Base-by-base conservation (phyloP, 2,888 invertebrate species). In the Coecobrya sp. region DNA sequence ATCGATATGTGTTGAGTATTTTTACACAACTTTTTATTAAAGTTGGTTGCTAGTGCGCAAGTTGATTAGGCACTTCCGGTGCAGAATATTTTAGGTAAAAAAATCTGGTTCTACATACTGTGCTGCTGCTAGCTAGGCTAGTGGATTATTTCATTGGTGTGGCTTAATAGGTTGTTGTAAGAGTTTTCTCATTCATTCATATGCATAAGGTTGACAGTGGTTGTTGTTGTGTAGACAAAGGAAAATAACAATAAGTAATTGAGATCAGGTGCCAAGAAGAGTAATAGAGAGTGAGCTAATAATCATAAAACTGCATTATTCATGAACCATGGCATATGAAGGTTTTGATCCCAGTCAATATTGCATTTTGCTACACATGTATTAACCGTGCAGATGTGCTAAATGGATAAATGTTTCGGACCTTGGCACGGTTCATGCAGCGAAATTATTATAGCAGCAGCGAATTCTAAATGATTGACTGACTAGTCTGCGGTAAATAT, bases 381-480 rank as follows among this genome's bases (percentile, higher is more conserved):
- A 59, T 81, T 22, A 36, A 36, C 52, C 36, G 36, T 36, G 7
- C 36, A 36, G 7, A 79, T 79, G 52, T 22, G 79, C 25, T 52
- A 79, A 79, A 52, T 79, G 22, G 52, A 19, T 79, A 52, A 79
- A 49, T 82, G 62, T 36, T 82, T 42, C 62, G 62, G 82, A 19
- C 82, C 82, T 82, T 82, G 82, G 82, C 82, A 82, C 22, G 59
- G 36, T 62, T 82, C 45, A 42, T n/a, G 4, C 30, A 70, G 36
- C 36, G n/a, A n/a, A n/a, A n/a, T n/a, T n/a, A n/a, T 36, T 36
- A 36, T 36, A 36, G 36, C 2, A 36, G 36, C 2, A 36, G 7
- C 36, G 36, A 36, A 36, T 36, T 36, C 3, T 7, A 36, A 36
- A 36, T 36, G 36, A 36, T 36, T 36, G 36, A 36, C 36, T 36